Conservation (phyloP, 2,797 vertebrate species). For the Lagorchestes hirsutus region DNA sequence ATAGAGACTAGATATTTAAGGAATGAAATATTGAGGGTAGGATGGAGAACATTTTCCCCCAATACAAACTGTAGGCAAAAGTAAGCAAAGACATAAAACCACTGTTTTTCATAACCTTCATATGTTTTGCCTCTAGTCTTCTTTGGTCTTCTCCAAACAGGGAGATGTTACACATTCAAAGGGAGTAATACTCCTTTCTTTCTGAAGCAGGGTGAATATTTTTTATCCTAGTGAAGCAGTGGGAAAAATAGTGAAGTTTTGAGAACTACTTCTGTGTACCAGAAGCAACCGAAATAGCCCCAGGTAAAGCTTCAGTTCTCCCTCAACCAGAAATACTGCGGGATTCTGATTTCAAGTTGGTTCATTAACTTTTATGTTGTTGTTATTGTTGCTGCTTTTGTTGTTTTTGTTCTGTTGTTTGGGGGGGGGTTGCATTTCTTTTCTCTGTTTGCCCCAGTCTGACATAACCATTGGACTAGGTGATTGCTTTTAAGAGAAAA, state of each 20-base stretch:
- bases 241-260: not conserved
- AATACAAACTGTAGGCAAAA: not conserved
- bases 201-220: not conserved
- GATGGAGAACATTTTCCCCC: not conserved
- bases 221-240: not conserved
- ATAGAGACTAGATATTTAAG: not conserved
- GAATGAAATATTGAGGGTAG: not conserved
- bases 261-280: not conserved
- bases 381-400: no score
- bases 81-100: not conserved
- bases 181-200: not conserved
- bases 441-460: slow-evolving; percentile 67
- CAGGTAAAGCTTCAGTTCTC: slow-evolving; percentile 52
- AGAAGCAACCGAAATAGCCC: slow-evolving; percentile 4
- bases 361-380: slow-evolving; percentile 76
- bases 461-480: slow-evolving; percentile 70
- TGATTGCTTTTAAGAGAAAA: slow-evolving; percentile 77
- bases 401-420: no score
- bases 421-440: not conserved
- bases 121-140: not conserved
- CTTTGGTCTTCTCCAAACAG: not conserved
- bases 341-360: slow-evolving; percentile 50
- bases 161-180: not conserved
- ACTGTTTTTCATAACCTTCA: not conserved
- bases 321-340: slow-evolving; percentile 52